A percentile compares a stretch with the other conserved stretches of the same genome.
phyloP scores from a whole-genome alignment of 1,140 invertebrate genomes.

The Zaprionus kolodkinae region DNA sequence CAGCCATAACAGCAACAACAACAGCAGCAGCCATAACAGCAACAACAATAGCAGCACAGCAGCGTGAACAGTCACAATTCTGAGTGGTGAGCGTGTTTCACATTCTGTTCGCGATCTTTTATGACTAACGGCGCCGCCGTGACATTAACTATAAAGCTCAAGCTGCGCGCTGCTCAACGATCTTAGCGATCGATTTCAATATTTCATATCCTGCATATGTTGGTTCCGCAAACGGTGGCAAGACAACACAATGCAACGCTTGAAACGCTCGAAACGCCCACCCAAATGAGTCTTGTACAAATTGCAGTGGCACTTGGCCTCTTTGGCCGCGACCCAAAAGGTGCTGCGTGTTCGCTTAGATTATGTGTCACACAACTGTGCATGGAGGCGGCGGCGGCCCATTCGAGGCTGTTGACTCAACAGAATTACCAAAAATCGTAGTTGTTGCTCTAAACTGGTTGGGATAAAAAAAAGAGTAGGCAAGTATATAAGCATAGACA shows the following conservation, averaged over 20 bases:
- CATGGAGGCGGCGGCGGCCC: conserved; percentile 9
- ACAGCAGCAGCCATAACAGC: not conserved
- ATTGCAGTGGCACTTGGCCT: conserved; percentile 73
- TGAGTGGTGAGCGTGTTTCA: conserved; percentile 28
- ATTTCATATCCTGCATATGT: conserved; percentile 65
- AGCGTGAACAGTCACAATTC: conserved; percentile 1
- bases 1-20: not conserved
- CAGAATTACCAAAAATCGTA: not conserved
- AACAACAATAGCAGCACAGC: not conserved
- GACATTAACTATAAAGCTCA: conserved; percentile 50
- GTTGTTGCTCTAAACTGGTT: not conserved
- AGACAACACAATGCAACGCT: conserved; percentile 16
- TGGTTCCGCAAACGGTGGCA: conserved; percentile 55
- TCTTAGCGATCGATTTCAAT: conserved; percentile 52
- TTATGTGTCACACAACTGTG: conserved; percentile 11
- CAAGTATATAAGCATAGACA: not conserved
- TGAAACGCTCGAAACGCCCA: conserved; percentile 35
- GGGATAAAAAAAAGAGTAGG: not conserved
- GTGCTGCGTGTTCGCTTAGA: conserved; percentile 27
- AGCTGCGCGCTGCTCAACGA: conserved; percentile 7
- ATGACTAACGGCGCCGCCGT: conserved; percentile 64
- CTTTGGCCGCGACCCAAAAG: conserved; percentile 48
- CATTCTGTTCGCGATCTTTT: conserved; percentile 37
- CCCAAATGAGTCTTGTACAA: conserved; percentile 44
- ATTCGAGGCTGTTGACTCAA: not conserved